Evolutionary conservation across 2,113 vertebrate species (phyloP).

Genomic region (Chunga burmeisteri): DNA sequence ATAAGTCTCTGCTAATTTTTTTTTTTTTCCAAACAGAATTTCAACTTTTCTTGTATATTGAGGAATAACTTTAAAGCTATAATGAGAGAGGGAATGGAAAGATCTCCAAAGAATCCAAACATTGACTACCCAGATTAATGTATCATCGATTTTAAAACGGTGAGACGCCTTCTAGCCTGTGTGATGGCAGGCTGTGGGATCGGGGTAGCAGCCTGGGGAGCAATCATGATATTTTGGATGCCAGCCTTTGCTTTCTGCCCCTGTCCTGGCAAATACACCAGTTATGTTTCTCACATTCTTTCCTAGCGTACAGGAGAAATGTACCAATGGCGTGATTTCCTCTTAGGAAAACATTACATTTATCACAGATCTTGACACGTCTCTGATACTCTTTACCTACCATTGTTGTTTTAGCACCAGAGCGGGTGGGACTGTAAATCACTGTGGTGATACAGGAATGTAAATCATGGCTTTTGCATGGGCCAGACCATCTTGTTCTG

Average conservation of each 20-base stretch:
- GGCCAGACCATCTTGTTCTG: background rate
- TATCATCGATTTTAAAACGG: background rate
- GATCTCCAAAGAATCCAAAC: background rate
- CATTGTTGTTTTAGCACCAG: fast-evolving
- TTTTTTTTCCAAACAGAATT: background rate
- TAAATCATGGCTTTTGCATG: background rate
- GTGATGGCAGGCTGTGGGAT: background rate
- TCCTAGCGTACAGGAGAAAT: background rate
- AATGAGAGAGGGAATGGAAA: background rate
- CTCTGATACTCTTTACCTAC: background rate
- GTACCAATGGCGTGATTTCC: background rate
- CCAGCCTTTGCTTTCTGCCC: background rate
- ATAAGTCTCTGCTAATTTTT: background rate
- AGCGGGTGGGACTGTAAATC: background rate
- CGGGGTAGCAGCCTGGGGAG: background rate
- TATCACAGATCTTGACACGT: background rate
- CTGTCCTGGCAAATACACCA: background rate
- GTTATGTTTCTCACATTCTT: background rate
- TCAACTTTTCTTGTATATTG: background rate
- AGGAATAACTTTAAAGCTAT: background rate
- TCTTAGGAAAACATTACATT: background rate
- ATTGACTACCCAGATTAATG: background rate
- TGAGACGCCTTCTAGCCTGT: background rate
- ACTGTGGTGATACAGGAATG: background rate
- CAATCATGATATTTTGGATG: background rate